Percentiles rank a stretch among this genome's conserved stretches.
phyloP scores from a whole-genome alignment of 1,140 invertebrate species.

The Eriosoma lanigerum region DNA sequence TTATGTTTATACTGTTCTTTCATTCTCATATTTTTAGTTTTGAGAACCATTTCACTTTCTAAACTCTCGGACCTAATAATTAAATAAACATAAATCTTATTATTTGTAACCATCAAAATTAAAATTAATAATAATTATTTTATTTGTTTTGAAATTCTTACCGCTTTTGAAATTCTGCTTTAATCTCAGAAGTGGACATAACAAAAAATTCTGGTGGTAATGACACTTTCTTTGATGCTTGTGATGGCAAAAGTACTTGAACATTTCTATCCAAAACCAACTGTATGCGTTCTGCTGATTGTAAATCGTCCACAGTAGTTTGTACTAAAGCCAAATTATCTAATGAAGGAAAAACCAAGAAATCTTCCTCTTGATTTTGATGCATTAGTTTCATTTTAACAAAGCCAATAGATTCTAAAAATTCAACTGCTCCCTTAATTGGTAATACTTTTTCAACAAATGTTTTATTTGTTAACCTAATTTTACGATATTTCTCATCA shows the following conservation, averaged over 20 bases:
- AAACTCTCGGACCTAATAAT: slow-evolving; percentile 70
- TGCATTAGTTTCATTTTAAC: slow-evolving; percentile 57
- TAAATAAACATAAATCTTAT: slow-evolving; percentile 49
- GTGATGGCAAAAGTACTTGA: slow-evolving; percentile 78
- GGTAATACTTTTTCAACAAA: slow-evolving; percentile 78
- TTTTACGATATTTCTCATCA: slow-evolving; percentile 89
- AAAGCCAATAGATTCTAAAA: slow-evolving; percentile 84
- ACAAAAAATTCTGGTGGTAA: slow-evolving; percentile 83
- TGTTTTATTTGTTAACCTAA: slow-evolving; percentile 79
- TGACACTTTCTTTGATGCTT: slow-evolving; percentile 67
- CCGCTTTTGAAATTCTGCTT: slow-evolving; percentile 77
- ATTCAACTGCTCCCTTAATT: slow-evolving; percentile 78
- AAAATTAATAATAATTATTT: background rate
- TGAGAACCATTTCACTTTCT: slow-evolving; percentile 77
- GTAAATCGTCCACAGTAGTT: slow-evolving; percentile 73
- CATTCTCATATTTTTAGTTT: slow-evolving; percentile 91
- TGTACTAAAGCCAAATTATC: slow-evolving; percentile 63
- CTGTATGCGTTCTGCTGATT: slow-evolving; percentile 76
- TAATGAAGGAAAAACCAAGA: slow-evolving; percentile 66
- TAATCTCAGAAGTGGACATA: slow-evolving; percentile 77
- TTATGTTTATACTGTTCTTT: slow-evolving; percentile 73
- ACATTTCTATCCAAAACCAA: slow-evolving; percentile 82
- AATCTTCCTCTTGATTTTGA: slow-evolving; percentile 63
- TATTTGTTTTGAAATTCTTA: slow-evolving; percentile 56
- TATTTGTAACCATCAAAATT: background rate